Conservation (phyloP, 2,797 vertebrate species). For the Sphenodon punctatus region DNA sequence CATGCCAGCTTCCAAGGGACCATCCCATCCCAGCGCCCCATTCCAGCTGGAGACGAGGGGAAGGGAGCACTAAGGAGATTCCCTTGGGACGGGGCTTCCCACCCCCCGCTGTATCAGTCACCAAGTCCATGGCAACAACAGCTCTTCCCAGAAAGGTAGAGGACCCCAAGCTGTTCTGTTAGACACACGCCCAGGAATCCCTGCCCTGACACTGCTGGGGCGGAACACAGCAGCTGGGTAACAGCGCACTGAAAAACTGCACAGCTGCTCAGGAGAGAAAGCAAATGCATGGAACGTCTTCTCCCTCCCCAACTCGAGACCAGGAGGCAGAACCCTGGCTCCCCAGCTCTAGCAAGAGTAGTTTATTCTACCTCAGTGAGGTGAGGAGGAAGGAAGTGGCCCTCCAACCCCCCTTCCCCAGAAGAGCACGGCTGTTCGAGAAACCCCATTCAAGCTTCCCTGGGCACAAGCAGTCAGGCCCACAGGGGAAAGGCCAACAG, state of each 20-base stretch:
- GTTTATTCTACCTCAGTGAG: no score
- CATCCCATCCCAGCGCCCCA: constrained; percentile 44
- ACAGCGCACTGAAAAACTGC: accelerated
- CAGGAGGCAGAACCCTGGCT: no score
- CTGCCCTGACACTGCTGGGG: not conserved
- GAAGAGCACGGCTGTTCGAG: no score
- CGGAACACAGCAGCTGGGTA: accelerated
- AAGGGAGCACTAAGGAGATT: constrained; percentile 58
- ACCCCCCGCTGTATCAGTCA: constrained; percentile 53
- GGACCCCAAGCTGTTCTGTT: constrained; percentile 29
- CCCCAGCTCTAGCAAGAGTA: no score
- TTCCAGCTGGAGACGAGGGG: constrained; percentile 51
- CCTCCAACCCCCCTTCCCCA: no score
- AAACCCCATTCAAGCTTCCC: no score
- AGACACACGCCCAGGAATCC: not conserved
- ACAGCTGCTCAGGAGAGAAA: no score
- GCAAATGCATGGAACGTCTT: no score
- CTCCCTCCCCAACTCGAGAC: no score
- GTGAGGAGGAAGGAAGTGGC: no score
- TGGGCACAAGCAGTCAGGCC: no score
- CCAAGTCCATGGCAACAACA: constrained; percentile 32
- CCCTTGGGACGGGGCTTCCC: constrained; percentile 34
- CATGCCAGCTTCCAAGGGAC: constrained; percentile 52
- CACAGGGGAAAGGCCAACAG: no score
- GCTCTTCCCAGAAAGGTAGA: constrained; percentile 38